Evolutionary conservation across 2,888 invertebrate genomes (phyloP), one percentile per base, ranked within the genome.

Genomic region (Tetramorium bicarinatum): DNA sequence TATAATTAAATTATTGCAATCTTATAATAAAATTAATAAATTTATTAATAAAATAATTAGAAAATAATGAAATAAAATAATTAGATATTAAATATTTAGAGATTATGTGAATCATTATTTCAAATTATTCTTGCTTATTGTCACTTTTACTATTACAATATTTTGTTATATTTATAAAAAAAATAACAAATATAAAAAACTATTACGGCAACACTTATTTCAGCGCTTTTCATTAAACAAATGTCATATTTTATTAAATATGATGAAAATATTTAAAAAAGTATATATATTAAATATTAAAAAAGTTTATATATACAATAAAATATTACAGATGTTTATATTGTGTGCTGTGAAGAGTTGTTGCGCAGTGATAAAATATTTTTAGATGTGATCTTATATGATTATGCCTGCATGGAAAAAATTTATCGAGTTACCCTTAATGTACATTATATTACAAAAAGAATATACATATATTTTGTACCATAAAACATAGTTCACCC

Each of bases 401-500:
- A 8, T 77, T 49, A 67, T 44, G 44, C 47, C 56, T 61, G 34
- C 21, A 49, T 75, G 38, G 7, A 80, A 21, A 44, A 3, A 47
- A 71, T 0, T 49, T 80, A 38, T 18, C 0, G 25, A 79, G 1
- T 56, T 61, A 4, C 1, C 11, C 11, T 49, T 81, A 44, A 82
- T 44, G 80, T 84, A 84, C 67, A 49, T 87, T 85, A 88, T 84
- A 41, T 85, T 83, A 66, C 75, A 79, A 44, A 3, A 44, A 21
- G 9, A 18, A 59, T 47, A 77, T 54, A 59, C 44, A 74, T 18
- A 66, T 59, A 59, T 49, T 71, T 67, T n/a, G 13, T 64, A 25
- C 13, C 44, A 49, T 41, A 76, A 56, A 67, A 82, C 29, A 67
- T 67, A 15, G 52, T 85, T 85, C 91, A 91, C 91, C 91, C 88